Evolutionary conservation across 1,140 invertebrate species (phyloP).

Genomic region (Papilio helenus): DNA sequence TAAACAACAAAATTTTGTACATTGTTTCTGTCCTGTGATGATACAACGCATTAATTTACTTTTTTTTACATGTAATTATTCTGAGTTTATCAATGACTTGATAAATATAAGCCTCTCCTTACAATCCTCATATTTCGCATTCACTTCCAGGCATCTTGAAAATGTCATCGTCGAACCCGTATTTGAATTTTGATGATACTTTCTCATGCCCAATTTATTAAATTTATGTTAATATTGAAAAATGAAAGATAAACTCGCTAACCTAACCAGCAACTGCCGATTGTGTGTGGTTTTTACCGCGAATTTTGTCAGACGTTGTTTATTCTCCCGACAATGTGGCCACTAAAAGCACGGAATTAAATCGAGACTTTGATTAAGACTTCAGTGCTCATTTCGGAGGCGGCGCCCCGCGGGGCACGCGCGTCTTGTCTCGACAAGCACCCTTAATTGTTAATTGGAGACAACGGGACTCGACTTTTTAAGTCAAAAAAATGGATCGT

Average conservation of each 20-base stretch:
- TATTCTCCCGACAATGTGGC: slow-evolving; percentile 25
- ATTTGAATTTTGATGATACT: slow-evolving; percentile 15
- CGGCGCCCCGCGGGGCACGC: slow-evolving; percentile 44
- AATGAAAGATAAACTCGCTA: slow-evolving; percentile 19
- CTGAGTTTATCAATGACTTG: background rate
- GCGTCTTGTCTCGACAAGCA: slow-evolving; percentile 41
- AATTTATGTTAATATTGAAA: slow-evolving; percentile 30
- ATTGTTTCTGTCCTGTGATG: too few relatives aligned
- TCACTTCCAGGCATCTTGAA: background rate
- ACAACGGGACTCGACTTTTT: slow-evolving; percentile 41
- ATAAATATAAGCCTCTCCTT: background rate
- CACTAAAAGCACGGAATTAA: slow-evolving; percentile 36
- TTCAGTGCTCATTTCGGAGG: slow-evolving; percentile 46
- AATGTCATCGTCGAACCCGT: background rate
- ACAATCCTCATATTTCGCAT: background rate
- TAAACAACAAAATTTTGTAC: too few relatives aligned
- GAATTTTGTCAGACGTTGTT: slow-evolving; percentile 25
- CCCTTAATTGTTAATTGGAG: slow-evolving; percentile 44
- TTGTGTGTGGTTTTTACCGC: slow-evolving; percentile 18
- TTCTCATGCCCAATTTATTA: slow-evolving; percentile 2
- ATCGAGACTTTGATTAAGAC: slow-evolving; percentile 47
- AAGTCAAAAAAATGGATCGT: slow-evolving; percentile 22
- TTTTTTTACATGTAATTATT: background rate
- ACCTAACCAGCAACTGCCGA: slow-evolving; percentile 9
- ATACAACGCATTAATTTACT: background rate